phyloP scores from a whole-genome alignment of 2,888 invertebrate genomes.

The Lochmaea crataegi region DNA sequence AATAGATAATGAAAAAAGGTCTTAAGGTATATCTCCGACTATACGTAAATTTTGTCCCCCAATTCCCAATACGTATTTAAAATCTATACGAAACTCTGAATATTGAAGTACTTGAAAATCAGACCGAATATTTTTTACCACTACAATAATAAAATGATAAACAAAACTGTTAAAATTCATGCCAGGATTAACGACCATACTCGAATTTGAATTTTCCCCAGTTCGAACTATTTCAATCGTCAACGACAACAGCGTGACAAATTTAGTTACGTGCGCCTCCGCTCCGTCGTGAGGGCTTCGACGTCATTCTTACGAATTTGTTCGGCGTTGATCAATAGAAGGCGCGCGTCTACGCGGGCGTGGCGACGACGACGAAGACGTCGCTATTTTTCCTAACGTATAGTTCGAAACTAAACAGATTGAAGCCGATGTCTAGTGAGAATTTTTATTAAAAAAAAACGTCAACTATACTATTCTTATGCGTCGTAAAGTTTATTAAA shows the following conservation, averaged over 20 bases:
- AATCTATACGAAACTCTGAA: too few species aligned
- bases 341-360: slow-evolving; percentile 65
- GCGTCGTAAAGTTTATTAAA: too few species aligned
- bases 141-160: not conserved
- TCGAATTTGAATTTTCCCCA: slow-evolving; percentile 4
- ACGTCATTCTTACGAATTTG: slow-evolving; percentile 50
- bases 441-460: not conserved
- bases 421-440: not conserved
- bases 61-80: too few species aligned
- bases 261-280: slow-evolving; percentile 63
- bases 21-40: too few species aligned
- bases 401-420: slow-evolving; percentile 17
- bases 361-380: slow-evolving; percentile 54
- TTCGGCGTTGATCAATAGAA: slow-evolving; percentile 59
- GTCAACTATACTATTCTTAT: not conserved
- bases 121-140: too few species aligned
- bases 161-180: not conserved
- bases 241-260: slow-evolving; percentile 42
- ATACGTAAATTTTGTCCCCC: too few species aligned
- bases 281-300: slow-evolving; percentile 65
- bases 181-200: not conserved
- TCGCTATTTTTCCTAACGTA: not conserved
- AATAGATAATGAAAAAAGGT: too few species aligned
- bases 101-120: too few species aligned
- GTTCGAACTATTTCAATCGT: not conserved